Conservation (phyloP, 2,113 vertebrate genomes). For the Clarias gariepinus region DNA sequence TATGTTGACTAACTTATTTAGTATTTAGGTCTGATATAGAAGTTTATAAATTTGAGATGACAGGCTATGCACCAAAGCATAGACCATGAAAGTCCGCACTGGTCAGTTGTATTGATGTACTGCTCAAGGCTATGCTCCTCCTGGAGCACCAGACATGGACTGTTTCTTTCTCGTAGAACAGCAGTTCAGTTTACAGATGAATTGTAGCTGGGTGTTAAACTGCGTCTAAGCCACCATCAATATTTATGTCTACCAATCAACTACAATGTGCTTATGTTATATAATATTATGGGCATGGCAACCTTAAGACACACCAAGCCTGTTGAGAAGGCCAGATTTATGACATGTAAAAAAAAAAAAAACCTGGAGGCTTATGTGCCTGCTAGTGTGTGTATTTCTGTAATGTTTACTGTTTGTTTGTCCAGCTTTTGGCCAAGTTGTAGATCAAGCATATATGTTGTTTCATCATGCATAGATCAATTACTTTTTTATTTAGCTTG, state of each 20-base stretch:
- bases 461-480: too few relatives aligned
- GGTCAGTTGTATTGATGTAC: neutral
- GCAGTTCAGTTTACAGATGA: conserved; percentile 64
- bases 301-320: conserved; percentile 58
- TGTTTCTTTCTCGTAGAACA: conserved; percentile 43
- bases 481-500: neutral
- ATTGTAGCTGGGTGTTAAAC: conserved; percentile 72
- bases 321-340: conserved; percentile 56
- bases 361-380: conserved; percentile 19
- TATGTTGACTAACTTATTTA: neutral
- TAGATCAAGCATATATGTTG: neutral
- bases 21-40: neutral
- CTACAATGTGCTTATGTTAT: conserved; percentile 74
- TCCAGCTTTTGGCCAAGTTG: neutral
- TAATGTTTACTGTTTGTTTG: conserved; percentile 33
- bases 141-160: conserved; percentile 39
- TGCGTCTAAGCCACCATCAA: conserved; percentile 66
- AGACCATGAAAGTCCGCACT: neutral
- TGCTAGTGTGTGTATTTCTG: conserved; percentile 29
- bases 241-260: conserved; percentile 78
- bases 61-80: neutral
- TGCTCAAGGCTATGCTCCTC: conserved; percentile 16
- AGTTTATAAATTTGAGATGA: neutral
- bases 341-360: conserved; percentile 41
- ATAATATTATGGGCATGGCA: conserved; percentile 68